A percentile compares a stretch with the other conserved stretches of the same genome.
Evolutionary conservation across 2,888 invertebrate species (phyloP).

Genomic region (Philonicus albiceps): DNA sequence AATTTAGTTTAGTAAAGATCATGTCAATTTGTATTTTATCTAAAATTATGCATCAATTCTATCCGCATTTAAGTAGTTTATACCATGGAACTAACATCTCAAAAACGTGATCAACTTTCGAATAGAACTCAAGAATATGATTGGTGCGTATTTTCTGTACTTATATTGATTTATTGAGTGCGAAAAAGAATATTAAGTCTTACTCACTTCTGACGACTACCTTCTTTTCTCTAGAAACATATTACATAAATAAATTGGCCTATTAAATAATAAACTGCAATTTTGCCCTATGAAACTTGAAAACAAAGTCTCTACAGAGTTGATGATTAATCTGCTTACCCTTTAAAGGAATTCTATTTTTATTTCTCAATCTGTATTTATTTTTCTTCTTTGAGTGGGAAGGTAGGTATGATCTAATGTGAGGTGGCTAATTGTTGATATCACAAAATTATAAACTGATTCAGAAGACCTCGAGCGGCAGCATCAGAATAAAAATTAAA

Average conservation of each 20-base stretch:
- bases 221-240: background rate
- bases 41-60: background rate
- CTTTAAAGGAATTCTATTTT: background rate
- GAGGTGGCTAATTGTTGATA: background rate
- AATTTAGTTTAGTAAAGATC: background rate
- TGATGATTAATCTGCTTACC: background rate
- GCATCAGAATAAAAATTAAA: conserved; percentile 6
- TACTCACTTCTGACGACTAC: background rate
- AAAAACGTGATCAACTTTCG: background rate
- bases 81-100: background rate
- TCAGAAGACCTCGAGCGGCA: background rate
- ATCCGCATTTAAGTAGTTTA: background rate
- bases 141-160: background rate
- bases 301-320: background rate
- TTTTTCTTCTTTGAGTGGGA: background rate
- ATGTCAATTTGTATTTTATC: background rate
- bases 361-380: background rate
- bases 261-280: background rate
- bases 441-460: background rate
- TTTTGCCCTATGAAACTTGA: background rate
- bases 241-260: background rate
- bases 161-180: background rate
- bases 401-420: conserved; percentile 6
- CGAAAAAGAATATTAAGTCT: background rate
- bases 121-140: background rate